phyloP scores from a whole-genome alignment of 2,888 invertebrate genomes.

The Pediacus dermestoides region DNA sequence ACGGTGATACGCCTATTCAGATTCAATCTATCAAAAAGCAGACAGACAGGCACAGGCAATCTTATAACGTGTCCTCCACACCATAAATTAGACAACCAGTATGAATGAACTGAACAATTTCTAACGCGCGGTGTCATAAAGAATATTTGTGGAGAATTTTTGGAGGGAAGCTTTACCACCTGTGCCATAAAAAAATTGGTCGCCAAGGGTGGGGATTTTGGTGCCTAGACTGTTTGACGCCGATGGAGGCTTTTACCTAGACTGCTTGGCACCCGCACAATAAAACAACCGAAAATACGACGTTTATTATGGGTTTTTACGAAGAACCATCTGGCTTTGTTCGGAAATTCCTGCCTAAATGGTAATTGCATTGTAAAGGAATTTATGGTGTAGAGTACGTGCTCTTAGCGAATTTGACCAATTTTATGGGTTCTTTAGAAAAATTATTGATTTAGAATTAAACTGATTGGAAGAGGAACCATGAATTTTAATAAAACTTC shows the following conservation, averaged over 20 bases:
- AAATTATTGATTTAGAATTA: too few relatives aligned
- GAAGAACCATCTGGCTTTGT: too few relatives aligned
- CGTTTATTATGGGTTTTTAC: too few relatives aligned
- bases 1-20: slow-evolving; percentile 28
- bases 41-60: slow-evolving; percentile 2
- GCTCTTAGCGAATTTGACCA: too few relatives aligned
- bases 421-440: too few relatives aligned
- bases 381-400: too few relatives aligned
- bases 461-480: too few relatives aligned
- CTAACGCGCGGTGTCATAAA: slow-evolving; percentile 22
- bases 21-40: slow-evolving; percentile 28
- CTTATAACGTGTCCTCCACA: slow-evolving; percentile 13
- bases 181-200: slow-evolving; percentile 22
- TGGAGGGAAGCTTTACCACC: slow-evolving; percentile 32
- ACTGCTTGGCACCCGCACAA: slow-evolving; percentile 9
- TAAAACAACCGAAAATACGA: too few relatives aligned
- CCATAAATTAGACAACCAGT: slow-evolving; percentile 16
- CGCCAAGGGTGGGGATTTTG: too few relatives aligned
- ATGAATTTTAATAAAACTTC: too few relatives aligned
- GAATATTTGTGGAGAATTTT: slow-evolving; percentile 30
- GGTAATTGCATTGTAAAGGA: too few relatives aligned
- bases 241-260: neutral
- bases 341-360: too few relatives aligned
- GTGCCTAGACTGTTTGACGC: slow-evolving; percentile 4
- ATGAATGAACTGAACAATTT: slow-evolving; percentile 20